Conservation (phyloP, 2,113 vertebrate genomes). For the Columba janthina region DNA sequence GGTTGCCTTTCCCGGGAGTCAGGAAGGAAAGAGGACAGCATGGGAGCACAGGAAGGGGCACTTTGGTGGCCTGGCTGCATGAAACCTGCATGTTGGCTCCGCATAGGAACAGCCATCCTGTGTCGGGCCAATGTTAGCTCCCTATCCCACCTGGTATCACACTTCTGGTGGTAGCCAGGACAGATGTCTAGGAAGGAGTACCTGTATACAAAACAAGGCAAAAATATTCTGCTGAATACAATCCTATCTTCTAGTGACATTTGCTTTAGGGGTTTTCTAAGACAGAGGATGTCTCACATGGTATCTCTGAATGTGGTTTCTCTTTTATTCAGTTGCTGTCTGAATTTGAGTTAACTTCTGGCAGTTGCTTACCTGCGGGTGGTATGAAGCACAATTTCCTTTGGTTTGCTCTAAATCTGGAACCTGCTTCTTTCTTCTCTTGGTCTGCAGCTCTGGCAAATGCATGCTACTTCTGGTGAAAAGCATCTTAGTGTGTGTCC, state of each 20-base stretch:
- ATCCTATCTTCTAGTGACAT: neutral
- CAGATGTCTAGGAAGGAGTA: neutral
- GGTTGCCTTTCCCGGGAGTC: neutral
- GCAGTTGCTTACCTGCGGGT: neutral
- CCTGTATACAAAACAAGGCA: neutral
- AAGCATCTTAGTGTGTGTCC: neutral
- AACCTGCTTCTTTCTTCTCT: neutral
- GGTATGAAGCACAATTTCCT: neutral
- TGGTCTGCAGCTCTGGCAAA: neutral
- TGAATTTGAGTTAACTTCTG: neutral
- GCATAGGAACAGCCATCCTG: neutral
- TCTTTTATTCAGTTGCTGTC: neutral
- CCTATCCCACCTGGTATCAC: fast-evolving
- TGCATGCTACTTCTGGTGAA: neutral
- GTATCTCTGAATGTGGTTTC: neutral
- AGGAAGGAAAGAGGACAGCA: neutral
- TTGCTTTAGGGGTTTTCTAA: neutral
- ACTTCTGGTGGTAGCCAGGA: neutral
- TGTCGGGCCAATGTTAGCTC: neutral
- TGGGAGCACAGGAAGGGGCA: neutral
- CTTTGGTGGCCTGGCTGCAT: neutral
- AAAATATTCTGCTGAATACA: neutral
- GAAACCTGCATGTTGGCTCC: neutral
- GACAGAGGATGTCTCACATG: neutral
- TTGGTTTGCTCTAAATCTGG: neutral